Base-by-base conservation (phyloP, 1,140 invertebrate species). In the Phymastichus coffea region DNA sequence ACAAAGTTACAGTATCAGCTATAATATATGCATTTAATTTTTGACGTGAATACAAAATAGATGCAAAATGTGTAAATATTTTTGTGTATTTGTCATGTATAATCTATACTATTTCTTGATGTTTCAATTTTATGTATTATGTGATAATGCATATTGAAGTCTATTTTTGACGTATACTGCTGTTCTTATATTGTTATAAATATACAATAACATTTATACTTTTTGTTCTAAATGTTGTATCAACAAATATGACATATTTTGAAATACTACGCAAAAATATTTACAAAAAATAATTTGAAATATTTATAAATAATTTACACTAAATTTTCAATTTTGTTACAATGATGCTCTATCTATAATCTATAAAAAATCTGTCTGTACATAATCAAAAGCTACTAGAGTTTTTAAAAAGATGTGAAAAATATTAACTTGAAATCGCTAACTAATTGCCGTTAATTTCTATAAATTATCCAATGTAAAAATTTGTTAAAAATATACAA, bases 1-100 rank as follows among this genome's bases (percentile, higher is more conserved):
- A 9, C 12, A 30, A 3, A 17, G 25, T 23, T n/a, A 17, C 2
- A 20, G 10, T 46, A 23, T 28, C 15, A 25, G 10, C 30, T 20
- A 38, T 26, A 28, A 23, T 47, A 14, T 23, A 19, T 49, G 47
- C 47, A 49, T 49, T 49, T 49, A 37, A 20, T 33, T 49, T 49
- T 15, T 7, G 17, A 22, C 47, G 12, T 49, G n/a, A 22, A 35
- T 10, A 49, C 23, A n/a, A n/a, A n/a, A n/a, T n/a, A n/a, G n/a
- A n/a, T n/a, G n/a, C n/a, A n/a, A n/a, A n/a, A n/a, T n/a, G n/a
- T n/a, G n/a, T n/a, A n/a, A n/a, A n/a, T n/a, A n/a, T n/a, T n/a
- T n/a, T n/a, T n/a, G n/a, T n/a, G n/a, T n/a, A n/a, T n/a, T n/a
- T n/a, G n/a, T n/a, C n/a, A n/a, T n/a, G n/a, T n/a, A n/a, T n/a